A percentile compares a stretch with the other conserved stretches of the same genome.
Evolutionary conservation across 2,113 vertebrate species (phyloP).

Genomic region (Monarcha castaneiventris): DNA sequence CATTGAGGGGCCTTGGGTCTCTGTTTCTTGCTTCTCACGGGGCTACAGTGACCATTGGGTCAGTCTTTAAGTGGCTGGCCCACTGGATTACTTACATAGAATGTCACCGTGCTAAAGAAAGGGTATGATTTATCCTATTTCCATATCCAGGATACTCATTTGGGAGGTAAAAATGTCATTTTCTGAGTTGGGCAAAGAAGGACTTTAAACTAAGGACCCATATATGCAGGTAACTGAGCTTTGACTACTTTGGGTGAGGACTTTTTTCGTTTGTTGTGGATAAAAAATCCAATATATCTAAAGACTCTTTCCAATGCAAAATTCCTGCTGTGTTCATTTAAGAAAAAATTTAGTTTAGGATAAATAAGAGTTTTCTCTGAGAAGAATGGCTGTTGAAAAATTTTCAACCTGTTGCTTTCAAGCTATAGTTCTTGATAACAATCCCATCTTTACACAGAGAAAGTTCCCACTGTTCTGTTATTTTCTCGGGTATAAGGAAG

Average conservation of each 20-base stretch:
- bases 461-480: not conserved
- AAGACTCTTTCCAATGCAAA: not conserved
- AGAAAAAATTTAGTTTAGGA: not conserved
- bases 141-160: not conserved
- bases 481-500: not conserved
- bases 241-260: not conserved
- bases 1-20: not conserved
- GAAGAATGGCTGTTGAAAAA: not conserved
- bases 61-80: not conserved
- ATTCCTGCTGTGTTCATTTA: not conserved
- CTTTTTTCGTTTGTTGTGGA: not conserved
- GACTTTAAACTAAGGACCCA: not conserved
- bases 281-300: not conserved
- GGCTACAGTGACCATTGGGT: not conserved
- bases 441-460: not conserved
- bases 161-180: not conserved
- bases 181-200: not conserved
- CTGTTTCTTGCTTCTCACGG: not conserved
- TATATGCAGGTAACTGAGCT: not conserved
- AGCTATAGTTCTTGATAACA: not conserved
- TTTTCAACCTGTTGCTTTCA: not conserved
- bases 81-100: not conserved
- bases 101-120: not conserved
- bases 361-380: not conserved
- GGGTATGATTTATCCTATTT: not conserved